Percentiles rank a stretch among this genome's conserved stretches.
Evolutionary conservation across 2,888 invertebrate species (phyloP).

Genomic region (Bembecia ichneumoniformis): DNA sequence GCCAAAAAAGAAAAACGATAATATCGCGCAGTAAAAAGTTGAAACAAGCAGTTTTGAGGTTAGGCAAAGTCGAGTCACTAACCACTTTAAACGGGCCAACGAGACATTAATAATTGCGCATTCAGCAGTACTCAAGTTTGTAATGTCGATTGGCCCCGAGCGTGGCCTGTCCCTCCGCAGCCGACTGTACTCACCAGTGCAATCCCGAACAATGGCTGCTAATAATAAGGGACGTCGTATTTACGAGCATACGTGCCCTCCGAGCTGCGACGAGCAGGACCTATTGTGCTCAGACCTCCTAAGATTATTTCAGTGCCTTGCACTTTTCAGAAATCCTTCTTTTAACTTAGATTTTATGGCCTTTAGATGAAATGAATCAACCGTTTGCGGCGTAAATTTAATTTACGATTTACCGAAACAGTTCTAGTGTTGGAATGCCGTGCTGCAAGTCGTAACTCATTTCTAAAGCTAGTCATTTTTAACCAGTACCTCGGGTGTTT

Average conservation of each 20-base stretch:
- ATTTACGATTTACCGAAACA: conserved; percentile 41
- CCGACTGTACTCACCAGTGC: conserved; percentile 47
- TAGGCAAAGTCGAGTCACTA: background rate
- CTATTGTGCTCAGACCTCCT: conserved; percentile 70
- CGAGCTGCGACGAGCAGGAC: conserved; percentile 56
- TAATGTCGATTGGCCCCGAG: background rate
- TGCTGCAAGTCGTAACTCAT: conserved; percentile 24
- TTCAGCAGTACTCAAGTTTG: background rate
- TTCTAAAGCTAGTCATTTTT: conserved; percentile 16
- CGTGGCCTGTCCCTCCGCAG: conserved; percentile 11
- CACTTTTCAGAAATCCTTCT: conserved; percentile 59
- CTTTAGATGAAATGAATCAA: conserved; percentile 44
- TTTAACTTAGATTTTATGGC: conserved; percentile 53
- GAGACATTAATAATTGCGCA: background rate
- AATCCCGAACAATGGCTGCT: conserved; percentile 64
- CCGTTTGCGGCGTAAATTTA: conserved; percentile 36
- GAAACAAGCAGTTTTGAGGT: background rate
- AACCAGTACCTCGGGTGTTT: background rate
- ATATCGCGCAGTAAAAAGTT: background rate
- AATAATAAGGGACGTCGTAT: conserved; percentile 69
- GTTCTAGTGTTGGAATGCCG: conserved; percentile 27
- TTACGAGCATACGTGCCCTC: conserved; percentile 70
- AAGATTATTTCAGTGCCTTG: conserved; percentile 63
- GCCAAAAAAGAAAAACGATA: background rate
- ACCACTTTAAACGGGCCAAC: background rate